Base-by-base conservation (phyloP, 1,140 invertebrate genomes). In the Euura lappo region DNA sequence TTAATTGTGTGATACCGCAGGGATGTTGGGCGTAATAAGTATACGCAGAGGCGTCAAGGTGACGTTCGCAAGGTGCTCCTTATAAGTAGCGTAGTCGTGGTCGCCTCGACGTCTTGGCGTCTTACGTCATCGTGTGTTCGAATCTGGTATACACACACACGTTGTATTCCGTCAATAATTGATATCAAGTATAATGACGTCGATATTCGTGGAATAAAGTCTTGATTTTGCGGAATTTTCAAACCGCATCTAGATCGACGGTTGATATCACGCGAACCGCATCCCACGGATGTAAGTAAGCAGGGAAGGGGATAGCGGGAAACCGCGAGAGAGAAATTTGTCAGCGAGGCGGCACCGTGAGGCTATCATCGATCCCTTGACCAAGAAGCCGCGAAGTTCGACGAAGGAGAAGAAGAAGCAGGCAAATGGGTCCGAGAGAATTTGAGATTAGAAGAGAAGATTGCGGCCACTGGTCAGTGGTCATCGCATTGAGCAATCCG, bases 401-500 rank as follows among this genome's bases (percentile, higher is more conserved):
- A 11, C 51, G 51, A n/a, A 60, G 51, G 6, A 60, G 51, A 8
- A 28, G 28, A 28, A 28, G 28, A 28, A 28, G 28, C 51, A 60
- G 51, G 51, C 51, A 60, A 60, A 60, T 60, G 51, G 51, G 51
- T 60, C 13, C 8, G 13, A 28, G 28, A 28, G 51, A 60, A 60
- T 60, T 60, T 8, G 51, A 60, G 51, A 60, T 60, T 60, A 60
- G 51, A 60, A 60, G 3, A n/a, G 13, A n/a, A 60, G 51, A 60
- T 60, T 60, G 51, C 47, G 47, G 28, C 28, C 47, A 28, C 28
- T 28, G 47, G 47, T 51, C 47, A 6, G 6, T 7, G 47, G 51
- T 11, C 51, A 60, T n/a, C 51, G 51, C 51, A 60, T 60, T 60
- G 51, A 60, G 51, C 51, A 60, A 60, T 60, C 51, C 51, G 51